These are phyloP conservation scores for Triplophysa tibetana DNA, from an alignment of 2,113 vertebrate species.

Conservation along the genomic window DNA sequence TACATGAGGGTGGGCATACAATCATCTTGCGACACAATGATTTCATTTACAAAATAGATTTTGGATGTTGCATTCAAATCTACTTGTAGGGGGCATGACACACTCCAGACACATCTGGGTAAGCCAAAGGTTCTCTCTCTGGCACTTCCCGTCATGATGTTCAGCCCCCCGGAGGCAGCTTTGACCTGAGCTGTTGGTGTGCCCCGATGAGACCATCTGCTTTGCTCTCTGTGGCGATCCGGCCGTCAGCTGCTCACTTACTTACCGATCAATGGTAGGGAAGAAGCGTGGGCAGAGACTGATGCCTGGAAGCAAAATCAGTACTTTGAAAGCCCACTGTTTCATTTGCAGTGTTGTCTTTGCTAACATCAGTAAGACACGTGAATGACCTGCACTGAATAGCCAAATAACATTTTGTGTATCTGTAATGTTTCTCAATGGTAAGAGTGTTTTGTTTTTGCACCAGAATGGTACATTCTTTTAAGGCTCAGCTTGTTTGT, in stretches of 20 bases:
- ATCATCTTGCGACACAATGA: too few relatives aligned
- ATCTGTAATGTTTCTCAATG: background rate
- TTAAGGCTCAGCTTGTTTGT: background rate
- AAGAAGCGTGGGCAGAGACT: slow-evolving; percentile 16
- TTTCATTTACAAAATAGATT: too few relatives aligned
- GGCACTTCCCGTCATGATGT: slow-evolving; percentile 36
- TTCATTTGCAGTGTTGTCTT: background rate
- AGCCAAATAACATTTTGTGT: background rate
- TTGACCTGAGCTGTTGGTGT: slow-evolving; percentile 27
- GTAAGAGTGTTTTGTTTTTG: background rate
- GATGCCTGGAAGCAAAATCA: background rate
- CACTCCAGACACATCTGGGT: background rate
- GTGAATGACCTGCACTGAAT: background rate
- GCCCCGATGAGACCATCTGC: slow-evolving; percentile 17
- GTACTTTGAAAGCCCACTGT: background rate
- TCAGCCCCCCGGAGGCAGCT: slow-evolving; percentile 20
- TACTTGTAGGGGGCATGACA: too few relatives aligned
- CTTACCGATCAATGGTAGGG: slow-evolving; percentile 18
- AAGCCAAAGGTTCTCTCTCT: slow-evolving; percentile 18
- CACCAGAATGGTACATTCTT: slow-evolving; percentile 4
- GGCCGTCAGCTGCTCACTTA: background rate
- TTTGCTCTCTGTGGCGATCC: background rate
- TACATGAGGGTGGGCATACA: too few relatives aligned
- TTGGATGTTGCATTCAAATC: too few relatives aligned
- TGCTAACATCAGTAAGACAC: background rate